Evolutionary conservation across 2,113 vertebrate genomes (phyloP), one percentile per base, ranked within the genome.

Genomic region (Megaptera novaeangliae): DNA sequence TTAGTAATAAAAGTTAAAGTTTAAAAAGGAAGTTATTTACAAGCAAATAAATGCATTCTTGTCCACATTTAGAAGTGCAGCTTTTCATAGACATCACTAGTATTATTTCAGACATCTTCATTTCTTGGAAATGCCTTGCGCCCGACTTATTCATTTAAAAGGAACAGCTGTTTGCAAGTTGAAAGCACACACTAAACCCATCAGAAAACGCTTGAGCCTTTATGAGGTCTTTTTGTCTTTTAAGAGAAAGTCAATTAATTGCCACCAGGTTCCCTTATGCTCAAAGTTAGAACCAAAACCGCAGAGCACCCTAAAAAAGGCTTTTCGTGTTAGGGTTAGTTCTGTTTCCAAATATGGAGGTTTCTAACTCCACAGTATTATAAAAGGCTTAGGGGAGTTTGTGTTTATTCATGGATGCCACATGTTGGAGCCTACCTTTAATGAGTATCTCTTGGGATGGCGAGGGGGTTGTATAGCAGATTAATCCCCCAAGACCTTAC

Each of bases 51-150:
- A 82, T 52, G 69, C 69, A 88, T 68, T 68, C 23, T 72, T 83
- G 10, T 85, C 39, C 55, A 74, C 23, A 80, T 85, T 72, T 34
- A 78, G 31, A 61, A 78, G 21, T 64, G 6, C 12, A 86, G 49
- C 21, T 74, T 92, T 93, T 87, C 25, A 89, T 3, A 81, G 41
- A 44, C 64, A 86, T 23, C n/a, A 93, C 20, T 84, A 80, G 20
- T 61, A 57, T 44, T 61, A 93, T 55, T 94, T 96, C 49, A 90
- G 49, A 96, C 55, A 96, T 88, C 31, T 92, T 96, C 71, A 93
- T 75, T 93, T 96, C 89, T 64, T 93, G 27, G 69, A 82, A 97
- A 31, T 80, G 41, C 63, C 68, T 80, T 93, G 64, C 91, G 86
- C n/a, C 41, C 88, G 34, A 68, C 5, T 85, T 61, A 94, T 41